Percentiles rank a stretch among this genome's conserved stretches.
Evolutionary conservation across 2,797 vertebrate genomes (phyloP).

Genomic region (Chlorospingus flavigularis): DNA sequence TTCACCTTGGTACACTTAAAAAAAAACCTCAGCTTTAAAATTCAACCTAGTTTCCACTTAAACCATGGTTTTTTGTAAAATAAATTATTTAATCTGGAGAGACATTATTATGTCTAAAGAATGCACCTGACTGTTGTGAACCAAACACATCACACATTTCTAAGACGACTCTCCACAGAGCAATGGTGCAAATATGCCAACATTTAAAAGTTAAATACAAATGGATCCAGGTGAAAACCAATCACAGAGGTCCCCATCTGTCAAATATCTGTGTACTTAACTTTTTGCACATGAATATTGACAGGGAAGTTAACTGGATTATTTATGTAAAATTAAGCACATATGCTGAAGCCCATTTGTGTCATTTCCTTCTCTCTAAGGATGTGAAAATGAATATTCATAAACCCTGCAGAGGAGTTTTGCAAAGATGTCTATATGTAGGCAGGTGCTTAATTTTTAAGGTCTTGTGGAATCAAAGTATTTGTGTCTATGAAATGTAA

Average conservation of each 20-base stretch:
- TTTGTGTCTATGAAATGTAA: slow-evolving; percentile 9
- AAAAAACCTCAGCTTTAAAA: background rate
- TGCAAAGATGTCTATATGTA: background rate
- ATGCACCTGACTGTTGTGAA: background rate
- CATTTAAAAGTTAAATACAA: background rate
- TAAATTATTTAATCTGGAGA: background rate
- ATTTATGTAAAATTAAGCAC: slow-evolving; percentile 28
- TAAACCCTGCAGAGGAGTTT: background rate
- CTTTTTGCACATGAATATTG: background rate
- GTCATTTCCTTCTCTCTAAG: background rate
- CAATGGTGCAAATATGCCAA: background rate
- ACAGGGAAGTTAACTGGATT: background rate
- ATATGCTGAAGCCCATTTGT: background rate
- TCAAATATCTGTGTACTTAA: background rate
- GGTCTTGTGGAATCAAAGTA: background rate
- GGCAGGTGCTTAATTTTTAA: slow-evolving; percentile 25
- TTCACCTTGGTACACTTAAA: background rate
- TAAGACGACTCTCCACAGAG: background rate
- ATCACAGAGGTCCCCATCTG: background rate
- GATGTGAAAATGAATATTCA: slow-evolving; percentile 7
- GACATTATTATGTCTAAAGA: background rate
- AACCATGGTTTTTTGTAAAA: background rate
- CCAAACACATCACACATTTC: background rate
- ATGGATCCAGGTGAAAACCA: background rate
- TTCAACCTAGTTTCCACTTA: background rate